Percentiles rank a stretch among this genome's conserved stretches.
Evolutionary conservation across 1,140 invertebrate species (phyloP).

Genomic region (Formica exsecta): DNA sequence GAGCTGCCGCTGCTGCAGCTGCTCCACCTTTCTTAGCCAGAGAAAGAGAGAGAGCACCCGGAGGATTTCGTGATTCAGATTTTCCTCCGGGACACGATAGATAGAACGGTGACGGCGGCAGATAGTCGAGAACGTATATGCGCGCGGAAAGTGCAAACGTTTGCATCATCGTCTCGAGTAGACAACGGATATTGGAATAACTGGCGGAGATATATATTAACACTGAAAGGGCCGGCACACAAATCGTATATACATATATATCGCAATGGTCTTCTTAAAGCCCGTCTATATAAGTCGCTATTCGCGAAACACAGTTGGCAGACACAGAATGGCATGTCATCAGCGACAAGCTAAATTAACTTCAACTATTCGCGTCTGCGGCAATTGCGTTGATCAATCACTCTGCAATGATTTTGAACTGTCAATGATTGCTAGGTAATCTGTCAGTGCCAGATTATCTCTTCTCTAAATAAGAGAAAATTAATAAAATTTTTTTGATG

Average conservation of each 20-base stretch:
- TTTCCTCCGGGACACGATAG: constrained; percentile 53
- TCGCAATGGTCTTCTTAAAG: constrained; percentile 18
- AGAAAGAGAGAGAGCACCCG: constrained; percentile 34
- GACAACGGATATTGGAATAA: constrained; percentile 61
- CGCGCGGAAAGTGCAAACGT: constrained; percentile 51
- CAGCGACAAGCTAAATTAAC: too few species aligned
- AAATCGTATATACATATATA: neutral
- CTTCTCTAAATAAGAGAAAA: too few species aligned
- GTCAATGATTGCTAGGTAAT: too few species aligned
- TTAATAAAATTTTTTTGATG: too few species aligned
- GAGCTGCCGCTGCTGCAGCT: constrained; percentile 26
- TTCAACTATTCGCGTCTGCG: too few species aligned
- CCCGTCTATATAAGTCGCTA: neutral
- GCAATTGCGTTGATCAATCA: too few species aligned
- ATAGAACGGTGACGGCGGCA: constrained; percentile 38
- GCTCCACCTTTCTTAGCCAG: constrained; percentile 17
- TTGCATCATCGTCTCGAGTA: constrained; percentile 56
- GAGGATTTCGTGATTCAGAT: constrained; percentile 62
- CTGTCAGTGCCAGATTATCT: too few species aligned
- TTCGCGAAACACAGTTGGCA: neutral
- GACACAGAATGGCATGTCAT: too few species aligned
- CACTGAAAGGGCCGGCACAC: constrained; percentile 25
- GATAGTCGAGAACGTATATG: constrained; percentile 29
- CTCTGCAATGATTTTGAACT: too few species aligned
- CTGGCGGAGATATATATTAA: constrained; percentile 57